Percentiles rank a stretch among this genome's conserved stretches.
phyloP scores from a whole-genome alignment of 1,140 invertebrate species.

The Solenopsis invicta region DNA sequence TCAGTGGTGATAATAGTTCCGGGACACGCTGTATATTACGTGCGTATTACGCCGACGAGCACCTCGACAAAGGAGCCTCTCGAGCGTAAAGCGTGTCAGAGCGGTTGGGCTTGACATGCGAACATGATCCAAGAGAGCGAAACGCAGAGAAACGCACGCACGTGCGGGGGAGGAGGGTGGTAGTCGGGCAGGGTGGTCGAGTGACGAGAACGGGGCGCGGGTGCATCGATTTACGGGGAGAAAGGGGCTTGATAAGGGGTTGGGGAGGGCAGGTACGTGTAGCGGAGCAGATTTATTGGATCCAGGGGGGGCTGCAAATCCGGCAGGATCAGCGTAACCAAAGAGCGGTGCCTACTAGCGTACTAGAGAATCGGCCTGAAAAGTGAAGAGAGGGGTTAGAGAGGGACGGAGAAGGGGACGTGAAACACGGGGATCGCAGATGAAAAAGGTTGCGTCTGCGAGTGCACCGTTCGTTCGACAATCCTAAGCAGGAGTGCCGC shows the following conservation, averaged over 20 bases:
- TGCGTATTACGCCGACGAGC: slow-evolving; percentile 66
- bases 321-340: slow-evolving; percentile 67
- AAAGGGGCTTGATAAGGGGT: slow-evolving; percentile 40
- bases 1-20: slow-evolving; percentile 46
- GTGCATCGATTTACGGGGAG: slow-evolving; percentile 50
- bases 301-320: slow-evolving; percentile 68
- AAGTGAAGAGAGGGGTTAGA: slow-evolving; percentile 25
- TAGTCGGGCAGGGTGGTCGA: slow-evolving; percentile 32
- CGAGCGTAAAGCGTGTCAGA: slow-evolving; percentile 78
- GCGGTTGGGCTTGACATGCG: slow-evolving; percentile 77
- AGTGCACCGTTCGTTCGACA: slow-evolving; percentile 21
- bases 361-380: slow-evolving; percentile 5
- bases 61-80: slow-evolving; percentile 74
- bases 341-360: slow-evolving; percentile 56
- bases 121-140: slow-evolving; percentile 76
- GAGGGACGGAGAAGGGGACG: not conserved
- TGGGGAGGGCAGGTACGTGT: slow-evolving; percentile 49
- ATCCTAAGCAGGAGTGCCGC: not conserved
- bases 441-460: slow-evolving; percentile 36
- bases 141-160: slow-evolving; percentile 61
- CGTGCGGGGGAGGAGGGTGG: slow-evolving; percentile 29
- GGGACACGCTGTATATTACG: slow-evolving; percentile 43
- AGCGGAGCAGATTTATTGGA: slow-evolving; percentile 72
- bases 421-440: slow-evolving; percentile 26
- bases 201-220: slow-evolving; percentile 27